A percentile compares a stretch with the other conserved stretches of the same genome.
Conservation (phyloP, 2,797 vertebrate genomes). For the Platyrinchus mystaceus region DNA sequence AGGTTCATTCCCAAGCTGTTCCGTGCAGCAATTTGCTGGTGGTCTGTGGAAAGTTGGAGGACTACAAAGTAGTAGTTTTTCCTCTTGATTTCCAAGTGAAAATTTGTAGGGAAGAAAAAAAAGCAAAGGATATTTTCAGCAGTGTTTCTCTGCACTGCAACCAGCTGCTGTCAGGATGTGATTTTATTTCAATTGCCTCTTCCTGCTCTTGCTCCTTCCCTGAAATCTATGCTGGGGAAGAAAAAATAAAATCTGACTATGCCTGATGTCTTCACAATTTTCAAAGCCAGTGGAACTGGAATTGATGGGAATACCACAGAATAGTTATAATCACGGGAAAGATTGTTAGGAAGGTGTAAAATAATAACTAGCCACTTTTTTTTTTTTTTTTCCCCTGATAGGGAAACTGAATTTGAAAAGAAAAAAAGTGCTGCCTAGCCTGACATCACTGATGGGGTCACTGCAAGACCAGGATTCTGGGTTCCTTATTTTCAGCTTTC, state of each 20-base stretch:
- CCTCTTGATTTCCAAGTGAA: background rate
- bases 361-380: background rate
- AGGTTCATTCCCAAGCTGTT: background rate
- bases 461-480: background rate
- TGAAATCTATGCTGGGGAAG: background rate
- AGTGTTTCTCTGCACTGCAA: background rate
- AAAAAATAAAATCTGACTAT: background rate
- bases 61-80: background rate
- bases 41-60: background rate
- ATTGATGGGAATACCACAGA: background rate
- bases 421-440: background rate
- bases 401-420: background rate
- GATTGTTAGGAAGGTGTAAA: background rate
- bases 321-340: background rate
- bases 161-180: background rate
- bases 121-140: background rate
- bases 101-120: background rate
- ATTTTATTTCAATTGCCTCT: background rate
- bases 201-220: background rate
- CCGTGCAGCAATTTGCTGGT: background rate
- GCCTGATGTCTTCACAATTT: background rate
- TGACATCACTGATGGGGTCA: background rate
- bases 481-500: background rate
- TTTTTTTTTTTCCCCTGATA: background rate
- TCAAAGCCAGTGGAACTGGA: background rate